Evolutionary conservation across 2,113 vertebrate species (phyloP).

Genomic region (Aegypius monachus): DNA sequence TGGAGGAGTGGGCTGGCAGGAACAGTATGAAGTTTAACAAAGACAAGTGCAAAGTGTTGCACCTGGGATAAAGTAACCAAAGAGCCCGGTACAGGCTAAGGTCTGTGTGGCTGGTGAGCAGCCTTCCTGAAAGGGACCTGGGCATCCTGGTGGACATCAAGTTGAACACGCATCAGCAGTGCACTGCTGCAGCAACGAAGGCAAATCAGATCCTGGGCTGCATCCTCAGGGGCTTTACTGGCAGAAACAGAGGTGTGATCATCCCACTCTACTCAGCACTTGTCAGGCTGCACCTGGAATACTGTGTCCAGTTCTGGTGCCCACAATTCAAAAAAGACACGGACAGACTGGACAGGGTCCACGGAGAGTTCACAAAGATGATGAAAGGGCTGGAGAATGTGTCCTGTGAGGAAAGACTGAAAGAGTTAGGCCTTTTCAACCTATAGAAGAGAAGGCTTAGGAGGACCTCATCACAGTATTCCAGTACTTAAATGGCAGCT

Average conservation of each 20-base stretch:
- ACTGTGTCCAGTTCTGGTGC: background rate
- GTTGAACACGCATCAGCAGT: background rate
- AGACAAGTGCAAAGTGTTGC: background rate
- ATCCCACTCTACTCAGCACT: background rate
- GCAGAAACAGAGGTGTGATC: background rate
- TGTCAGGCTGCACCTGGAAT: background rate
- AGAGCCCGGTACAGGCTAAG: background rate
- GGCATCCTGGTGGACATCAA: background rate
- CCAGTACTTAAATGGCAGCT: background rate
- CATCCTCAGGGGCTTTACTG: background rate
- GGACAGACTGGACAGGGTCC: background rate
- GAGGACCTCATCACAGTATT: background rate
- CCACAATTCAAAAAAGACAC: background rate
- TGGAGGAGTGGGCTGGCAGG: background rate
- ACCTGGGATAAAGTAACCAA: background rate
- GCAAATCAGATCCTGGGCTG: background rate
- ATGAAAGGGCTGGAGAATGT: background rate
- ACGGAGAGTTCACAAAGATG: background rate
- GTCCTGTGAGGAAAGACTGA: background rate
- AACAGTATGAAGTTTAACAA: background rate
- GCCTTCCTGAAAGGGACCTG: background rate
- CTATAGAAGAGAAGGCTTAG: background rate
- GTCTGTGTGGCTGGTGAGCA: background rate
- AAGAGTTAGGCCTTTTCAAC: background rate
- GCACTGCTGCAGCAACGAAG: background rate